Evolutionary conservation across 2,797 vertebrate genomes (phyloP).

Genomic region (Macropodus opercularis): DNA sequence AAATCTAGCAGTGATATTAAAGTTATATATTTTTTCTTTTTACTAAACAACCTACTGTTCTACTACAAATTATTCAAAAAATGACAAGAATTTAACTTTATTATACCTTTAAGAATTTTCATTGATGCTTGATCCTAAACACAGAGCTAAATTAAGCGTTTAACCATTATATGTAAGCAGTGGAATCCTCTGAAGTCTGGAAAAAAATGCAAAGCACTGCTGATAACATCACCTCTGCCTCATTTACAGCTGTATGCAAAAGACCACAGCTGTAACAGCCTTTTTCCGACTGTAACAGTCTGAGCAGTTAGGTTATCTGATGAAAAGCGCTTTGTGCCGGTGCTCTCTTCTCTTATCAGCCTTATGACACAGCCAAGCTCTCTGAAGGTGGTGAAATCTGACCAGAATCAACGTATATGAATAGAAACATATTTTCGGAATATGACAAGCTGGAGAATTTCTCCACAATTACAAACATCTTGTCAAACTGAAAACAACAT

Average conservation of each 20-base stretch:
- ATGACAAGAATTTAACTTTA: no score
- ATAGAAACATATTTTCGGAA: neutral
- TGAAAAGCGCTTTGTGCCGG: conserved; percentile 3
- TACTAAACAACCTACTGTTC: no score
- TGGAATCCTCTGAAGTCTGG: conserved; percentile 16
- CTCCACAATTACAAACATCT: conserved; percentile 61
- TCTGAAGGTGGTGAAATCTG: neutral
- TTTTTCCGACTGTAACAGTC: neutral
- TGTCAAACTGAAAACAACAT: conserved; percentile 57
- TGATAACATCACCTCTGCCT: conserved; percentile 35
- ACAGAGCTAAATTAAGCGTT: neutral
- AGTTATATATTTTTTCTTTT: no score
- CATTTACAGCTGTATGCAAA: conserved; percentile 62
- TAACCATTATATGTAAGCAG: neutral
- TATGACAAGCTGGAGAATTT: conserved; percentile 23
- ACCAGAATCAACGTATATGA: neutral
- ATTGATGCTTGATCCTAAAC: no score
- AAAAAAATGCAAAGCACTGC: conserved; percentile 41
- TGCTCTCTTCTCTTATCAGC: neutral
- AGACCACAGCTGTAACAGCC: conserved; percentile 2
- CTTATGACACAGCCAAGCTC: neutral
- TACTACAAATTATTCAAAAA: no score
- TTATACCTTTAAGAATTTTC: no score
- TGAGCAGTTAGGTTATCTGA: neutral
- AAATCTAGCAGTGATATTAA: no score